Base-by-base conservation (phyloP, 92 coral and sea anemone genomes). In the Bergia puertoricense region DNA sequence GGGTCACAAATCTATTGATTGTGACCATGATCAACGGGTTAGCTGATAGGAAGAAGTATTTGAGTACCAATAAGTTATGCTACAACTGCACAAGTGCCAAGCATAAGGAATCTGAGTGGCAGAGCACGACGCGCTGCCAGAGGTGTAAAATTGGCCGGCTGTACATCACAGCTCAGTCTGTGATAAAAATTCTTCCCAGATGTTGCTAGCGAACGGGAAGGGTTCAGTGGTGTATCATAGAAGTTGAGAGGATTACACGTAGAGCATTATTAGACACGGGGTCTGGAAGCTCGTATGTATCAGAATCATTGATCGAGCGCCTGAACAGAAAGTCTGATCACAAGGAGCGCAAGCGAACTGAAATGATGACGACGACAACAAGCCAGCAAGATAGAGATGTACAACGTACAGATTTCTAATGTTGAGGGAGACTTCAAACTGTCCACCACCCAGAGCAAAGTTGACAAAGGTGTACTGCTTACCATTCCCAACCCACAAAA, bases 21-120 rank as follows among this genome's bases (percentile, higher is more conserved):
- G 89, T 75, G 80, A 81, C 30, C 56, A 88, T 69, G 20, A 30
- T 30, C 30, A 30, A 30, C 30, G 30, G 30, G 30, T 65, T 82
- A 51, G 44, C 68, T 40, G 81, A 75, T 45, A 79, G 88, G 23
- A 91, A 68, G 69, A 88, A 82, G 83, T 51, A 80, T 59, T 72
- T 91, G 22, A 88, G 93, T 69, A 81, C 72, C 10, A 82, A 88
- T 78, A 91, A 82, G 79, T 13, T 91, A 85, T 91, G 91, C 2
- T 91, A 88, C 65, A 91, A 91, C 50, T 91, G 93, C 68, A 77
- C 78, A 1, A 85, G 92, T 16, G 6, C 81, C 20, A 90, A 62
- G 74, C 90, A 90, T 54, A 68, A 81, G 65, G 91, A 91, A 5
- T 66, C 81, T n/a, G 86, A 82, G 50, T 91, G 89, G 11, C 88